Conservation (phyloP, 2,797 vertebrate species). For the Sebastes nivosus region DNA sequence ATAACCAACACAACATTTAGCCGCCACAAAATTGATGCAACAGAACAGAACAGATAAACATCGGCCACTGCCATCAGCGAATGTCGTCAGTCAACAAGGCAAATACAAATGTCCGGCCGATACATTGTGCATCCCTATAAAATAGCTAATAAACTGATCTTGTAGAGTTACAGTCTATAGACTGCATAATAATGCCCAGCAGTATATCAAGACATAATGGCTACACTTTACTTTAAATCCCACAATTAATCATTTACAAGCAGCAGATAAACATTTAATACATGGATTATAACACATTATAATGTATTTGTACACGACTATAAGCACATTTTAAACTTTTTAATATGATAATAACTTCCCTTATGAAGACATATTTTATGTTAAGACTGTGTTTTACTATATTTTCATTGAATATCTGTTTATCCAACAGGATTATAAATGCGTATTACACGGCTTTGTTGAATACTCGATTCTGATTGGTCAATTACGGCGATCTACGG, state of each 20-base stretch:
- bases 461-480: too few species aligned
- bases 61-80: too few species aligned
- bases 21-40: too few species aligned
- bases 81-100: too few species aligned
- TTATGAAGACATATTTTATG: neutral
- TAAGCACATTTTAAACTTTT: neutral
- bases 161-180: neutral
- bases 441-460: neutral
- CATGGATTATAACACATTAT: neutral
- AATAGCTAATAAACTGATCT: neutral
- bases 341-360: neutral
- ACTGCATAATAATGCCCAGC: neutral
- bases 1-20: too few species aligned
- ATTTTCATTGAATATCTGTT: neutral
- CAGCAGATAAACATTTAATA: neutral
- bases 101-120: too few species aligned
- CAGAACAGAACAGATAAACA: too few species aligned
- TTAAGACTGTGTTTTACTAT: neutral
- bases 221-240: fast-evolving
- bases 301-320: neutral
- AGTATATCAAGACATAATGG: neutral
- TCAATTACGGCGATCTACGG: too few species aligned
- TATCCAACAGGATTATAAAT: neutral
- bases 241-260: neutral
- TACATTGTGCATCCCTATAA: fast-evolving